A percentile compares a stretch with the other conserved stretches of the same genome.
These are phyloP conservation scores for Hyperopisus bebe DNA, from an alignment of 2,113 vertebrate genomes.

Conservation along the genomic window DNA sequence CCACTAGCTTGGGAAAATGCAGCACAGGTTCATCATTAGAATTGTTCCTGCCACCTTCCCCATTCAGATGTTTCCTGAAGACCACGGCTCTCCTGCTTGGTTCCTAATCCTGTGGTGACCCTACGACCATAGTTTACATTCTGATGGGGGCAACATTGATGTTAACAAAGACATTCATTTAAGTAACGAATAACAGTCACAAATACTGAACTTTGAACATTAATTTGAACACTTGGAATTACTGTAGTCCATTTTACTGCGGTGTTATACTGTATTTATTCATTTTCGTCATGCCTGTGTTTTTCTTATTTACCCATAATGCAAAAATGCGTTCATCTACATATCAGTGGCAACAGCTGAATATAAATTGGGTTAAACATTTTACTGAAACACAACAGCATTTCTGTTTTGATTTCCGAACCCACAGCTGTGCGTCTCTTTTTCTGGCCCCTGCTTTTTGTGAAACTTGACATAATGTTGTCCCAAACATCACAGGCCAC, in stretches of 20 bases:
- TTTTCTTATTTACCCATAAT: neutral
- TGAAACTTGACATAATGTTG: neutral
- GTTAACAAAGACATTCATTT: neutral
- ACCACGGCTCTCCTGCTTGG: neutral
- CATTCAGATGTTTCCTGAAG: neutral
- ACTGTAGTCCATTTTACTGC: neutral
- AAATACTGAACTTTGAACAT: neutral
- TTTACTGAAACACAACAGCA: neutral
- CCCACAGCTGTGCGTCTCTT: neutral
- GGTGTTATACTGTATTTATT: neutral
- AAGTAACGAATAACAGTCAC: neutral
- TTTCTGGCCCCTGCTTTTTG: neutral
- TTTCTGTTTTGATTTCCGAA: neutral
- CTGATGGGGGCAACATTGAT: neutral
- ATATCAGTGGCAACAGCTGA: neutral
- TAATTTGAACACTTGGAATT: neutral
- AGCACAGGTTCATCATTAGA: neutral
- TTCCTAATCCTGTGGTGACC: neutral
- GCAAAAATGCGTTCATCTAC: neutral
- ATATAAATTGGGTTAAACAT: neutral
- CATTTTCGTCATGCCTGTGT: neutral
- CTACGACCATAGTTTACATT: neutral
- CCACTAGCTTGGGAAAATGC: neutral
- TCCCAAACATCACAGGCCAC: constrained; percentile 20
- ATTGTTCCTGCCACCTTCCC: neutral